A percentile compares a stretch with the other conserved stretches of the same genome.
Evolutionary conservation across 1,140 invertebrate species (phyloP).

Genomic region (Drosophila ananassae): DNA sequence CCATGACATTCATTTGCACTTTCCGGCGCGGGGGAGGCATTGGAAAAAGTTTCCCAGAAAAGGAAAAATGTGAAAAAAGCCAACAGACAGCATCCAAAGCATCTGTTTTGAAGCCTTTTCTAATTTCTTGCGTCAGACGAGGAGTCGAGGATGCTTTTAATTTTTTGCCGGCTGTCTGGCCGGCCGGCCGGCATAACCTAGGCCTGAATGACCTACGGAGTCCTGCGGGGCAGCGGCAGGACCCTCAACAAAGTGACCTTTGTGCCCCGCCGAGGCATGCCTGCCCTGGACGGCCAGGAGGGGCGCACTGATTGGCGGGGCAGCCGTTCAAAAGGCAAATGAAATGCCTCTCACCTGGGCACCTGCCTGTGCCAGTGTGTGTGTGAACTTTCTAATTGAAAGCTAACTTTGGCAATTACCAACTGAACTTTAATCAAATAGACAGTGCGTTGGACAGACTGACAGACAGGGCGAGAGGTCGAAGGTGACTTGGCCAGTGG

Average conservation of each 20-base stretch:
- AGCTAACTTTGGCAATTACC: constrained; percentile 80
- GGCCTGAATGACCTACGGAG: constrained; percentile 17
- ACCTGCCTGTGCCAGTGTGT: constrained; percentile 7
- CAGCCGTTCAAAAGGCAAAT: constrained; percentile 64
- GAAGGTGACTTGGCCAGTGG: constrained; percentile 54
- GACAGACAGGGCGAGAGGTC: constrained; percentile 4
- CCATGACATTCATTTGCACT: constrained; percentile 67
- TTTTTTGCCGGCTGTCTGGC: constrained; percentile 48
- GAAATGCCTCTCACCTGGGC: constrained; percentile 59
- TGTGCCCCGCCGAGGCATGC: constrained; percentile 14
- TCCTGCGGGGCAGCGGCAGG: background rate
- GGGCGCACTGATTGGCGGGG: constrained; percentile 43
- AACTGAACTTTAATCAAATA: constrained; percentile 76
- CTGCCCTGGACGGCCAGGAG: background rate
- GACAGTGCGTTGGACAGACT: constrained; percentile 6
- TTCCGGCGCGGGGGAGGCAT: constrained; percentile 13
- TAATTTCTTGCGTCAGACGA: constrained; percentile 46
- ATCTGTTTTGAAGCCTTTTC: constrained; percentile 64
- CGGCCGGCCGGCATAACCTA: constrained; percentile 36
- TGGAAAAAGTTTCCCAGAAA: constrained; percentile 24
- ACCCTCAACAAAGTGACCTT: constrained; percentile 69
- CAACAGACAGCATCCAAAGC: constrained; percentile 35
- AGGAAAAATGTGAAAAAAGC: constrained; percentile 22
- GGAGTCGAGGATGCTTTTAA: constrained; percentile 41
- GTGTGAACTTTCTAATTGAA: constrained; percentile 76